Percentiles rank a stretch among this genome's conserved stretches.
Evolutionary conservation across 1,140 invertebrate genomes (phyloP).

Genomic region (Centruroides sculpturatus): DNA sequence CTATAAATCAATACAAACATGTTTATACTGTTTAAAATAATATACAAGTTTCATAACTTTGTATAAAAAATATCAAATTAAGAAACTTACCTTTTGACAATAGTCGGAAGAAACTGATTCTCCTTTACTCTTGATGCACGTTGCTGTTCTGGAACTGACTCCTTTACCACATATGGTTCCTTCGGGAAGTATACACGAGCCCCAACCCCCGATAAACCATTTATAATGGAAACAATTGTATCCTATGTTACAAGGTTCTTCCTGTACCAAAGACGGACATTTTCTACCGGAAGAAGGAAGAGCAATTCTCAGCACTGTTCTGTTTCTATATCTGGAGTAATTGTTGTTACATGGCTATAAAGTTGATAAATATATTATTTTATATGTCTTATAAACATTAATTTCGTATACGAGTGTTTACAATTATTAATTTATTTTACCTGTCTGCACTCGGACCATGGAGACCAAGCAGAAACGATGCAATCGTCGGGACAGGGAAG

Average conservation of each 20-base stretch:
- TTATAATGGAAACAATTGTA: constrained; percentile 36
- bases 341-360: too few species aligned
- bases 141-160: constrained; percentile 37
- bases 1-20: too few species aligned
- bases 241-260: not conserved
- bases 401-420: too few species aligned
- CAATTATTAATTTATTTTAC: constrained; percentile 21
- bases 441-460: constrained; percentile 42
- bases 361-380: too few species aligned
- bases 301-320: too few species aligned
- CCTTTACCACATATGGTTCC: constrained; percentile 46
- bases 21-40: too few species aligned
- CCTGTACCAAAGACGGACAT: too few species aligned
- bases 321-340: too few species aligned
- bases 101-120: constrained; percentile 38
- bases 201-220: constrained; percentile 42
- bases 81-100: constrained; percentile 13
- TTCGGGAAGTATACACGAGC: constrained; percentile 42
- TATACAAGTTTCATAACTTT: too few species aligned
- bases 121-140: constrained; percentile 40
- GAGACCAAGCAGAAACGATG: constrained; percentile 42
- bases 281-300: too few species aligned
- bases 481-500: constrained; percentile 47
- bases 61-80: too few species aligned
- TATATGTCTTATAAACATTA: too few species aligned